Percentiles rank a stretch among this genome's conserved stretches.
Conservation (phyloP, 1,140 invertebrate species). For the Schlechtendalia chinensis region DNA sequence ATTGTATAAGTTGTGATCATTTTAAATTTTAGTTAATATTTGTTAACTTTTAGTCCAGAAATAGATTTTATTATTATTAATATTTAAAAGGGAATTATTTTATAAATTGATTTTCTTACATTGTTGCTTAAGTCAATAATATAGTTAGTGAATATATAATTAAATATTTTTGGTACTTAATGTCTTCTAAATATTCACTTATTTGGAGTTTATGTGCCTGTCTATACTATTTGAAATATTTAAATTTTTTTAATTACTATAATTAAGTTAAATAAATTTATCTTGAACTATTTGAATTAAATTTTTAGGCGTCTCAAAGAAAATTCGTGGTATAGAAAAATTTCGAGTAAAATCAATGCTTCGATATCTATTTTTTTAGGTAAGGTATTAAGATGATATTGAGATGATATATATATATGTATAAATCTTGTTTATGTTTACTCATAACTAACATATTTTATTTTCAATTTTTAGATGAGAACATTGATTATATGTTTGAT, state of each 20-base stretch:
- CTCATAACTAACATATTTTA: not conserved
- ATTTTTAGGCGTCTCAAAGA: slow-evolving; percentile 12
- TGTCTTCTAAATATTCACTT: too few species aligned
- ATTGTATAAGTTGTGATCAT: not conserved
- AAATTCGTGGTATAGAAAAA: slow-evolving; percentile 9
- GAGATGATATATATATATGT: not conserved
- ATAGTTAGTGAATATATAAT: too few species aligned
- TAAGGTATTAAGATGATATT: not conserved
- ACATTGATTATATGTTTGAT: slow-evolving; percentile 40
- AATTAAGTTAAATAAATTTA: too few species aligned
- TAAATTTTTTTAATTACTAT: too few species aligned
- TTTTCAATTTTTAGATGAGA: slow-evolving; percentile 35
- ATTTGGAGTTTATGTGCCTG: too few species aligned
- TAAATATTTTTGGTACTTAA: too few species aligned
- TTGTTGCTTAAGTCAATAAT: too few species aligned
- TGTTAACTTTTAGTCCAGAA: not conserved
- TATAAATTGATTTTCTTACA: too few species aligned
- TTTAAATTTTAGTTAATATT: not conserved
- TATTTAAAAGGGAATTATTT: too few species aligned
- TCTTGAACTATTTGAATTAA: not conserved
- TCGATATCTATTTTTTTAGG: slow-evolving; percentile 20
- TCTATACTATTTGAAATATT: too few species aligned
- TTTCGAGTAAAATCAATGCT: slow-evolving; percentile 40
- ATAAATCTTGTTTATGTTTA: too few species aligned
- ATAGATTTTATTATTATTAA: not conserved